A percentile compares a stretch with the other conserved stretches of the same genome.
These are phyloP conservation scores for Entomobrya multifasciata DNA, from an alignment of 2,888 invertebrate genomes.

Conservation along the genomic window DNA sequence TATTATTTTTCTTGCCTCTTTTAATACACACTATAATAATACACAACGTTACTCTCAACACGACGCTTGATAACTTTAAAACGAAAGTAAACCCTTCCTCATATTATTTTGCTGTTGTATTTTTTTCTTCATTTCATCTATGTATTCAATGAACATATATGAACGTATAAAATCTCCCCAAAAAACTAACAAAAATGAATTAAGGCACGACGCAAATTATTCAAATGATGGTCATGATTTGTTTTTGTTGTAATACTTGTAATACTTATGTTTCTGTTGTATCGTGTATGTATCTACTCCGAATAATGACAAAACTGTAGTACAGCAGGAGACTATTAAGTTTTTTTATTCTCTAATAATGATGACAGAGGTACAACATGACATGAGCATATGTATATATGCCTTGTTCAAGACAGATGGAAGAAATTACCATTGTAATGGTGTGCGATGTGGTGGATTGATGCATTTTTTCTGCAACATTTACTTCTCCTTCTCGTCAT, in stretches of 20 bases:
- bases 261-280: constrained; percentile 14
- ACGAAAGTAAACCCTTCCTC: constrained; percentile 13
- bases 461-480: constrained; percentile 66
- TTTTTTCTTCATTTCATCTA: constrained; percentile 44
- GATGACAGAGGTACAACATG: constrained; percentile 29
- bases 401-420: not conserved
- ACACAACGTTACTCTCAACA: not conserved
- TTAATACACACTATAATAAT: not conserved
- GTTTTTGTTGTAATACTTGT: constrained; percentile 33
- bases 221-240: constrained; percentile 75
- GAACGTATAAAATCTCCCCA: constrained; percentile 17
- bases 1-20: constrained; percentile 27
- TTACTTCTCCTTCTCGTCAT: constrained; percentile 32
- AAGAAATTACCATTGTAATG: not conserved
- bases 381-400: not conserved
- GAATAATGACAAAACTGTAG: constrained; percentile 12
- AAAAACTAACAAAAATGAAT: constrained; percentile 67
- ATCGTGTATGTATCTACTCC: not conserved
- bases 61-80: not conserved
- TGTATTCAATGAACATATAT: too few relatives aligned
- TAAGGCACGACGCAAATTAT: constrained; percentile 77
- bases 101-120: not conserved
- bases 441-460: not conserved
- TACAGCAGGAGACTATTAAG: not conserved
- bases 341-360: not conserved